A percentile compares a stretch with the other conserved stretches of the same genome.
These are phyloP conservation scores for Perca fluviatilis DNA, from an alignment of 2,113 vertebrate species.

Conservation along the genomic window DNA sequence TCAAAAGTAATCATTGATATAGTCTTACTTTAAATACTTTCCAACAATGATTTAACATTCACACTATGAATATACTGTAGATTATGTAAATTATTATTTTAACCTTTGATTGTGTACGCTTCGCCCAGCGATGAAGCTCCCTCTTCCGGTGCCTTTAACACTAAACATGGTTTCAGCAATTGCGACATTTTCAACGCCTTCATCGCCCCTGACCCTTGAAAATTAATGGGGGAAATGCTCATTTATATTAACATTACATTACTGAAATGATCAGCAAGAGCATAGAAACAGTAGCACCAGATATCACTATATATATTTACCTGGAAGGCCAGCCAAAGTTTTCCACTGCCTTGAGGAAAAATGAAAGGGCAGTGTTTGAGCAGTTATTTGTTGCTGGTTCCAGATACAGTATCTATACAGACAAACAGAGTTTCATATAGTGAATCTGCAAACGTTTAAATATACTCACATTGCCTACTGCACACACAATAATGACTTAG, in stretches of 20 bases:
- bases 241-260: not conserved
- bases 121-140: constrained; percentile 17
- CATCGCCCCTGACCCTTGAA: constrained; percentile 33
- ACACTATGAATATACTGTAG: not conserved
- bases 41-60: not conserved
- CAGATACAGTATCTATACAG: constrained; percentile 37
- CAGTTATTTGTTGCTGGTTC: constrained; percentile 47
- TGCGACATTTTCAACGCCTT: constrained; percentile 34
- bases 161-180: constrained; percentile 23
- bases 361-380: constrained; percentile 30
- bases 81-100: not conserved
- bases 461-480: too few species aligned
- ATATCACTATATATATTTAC: constrained; percentile 13
- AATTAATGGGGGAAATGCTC: not conserved
- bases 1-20: not conserved
- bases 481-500: too few species aligned
- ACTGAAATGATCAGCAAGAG: constrained; percentile 1
- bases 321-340: constrained; percentile 42
- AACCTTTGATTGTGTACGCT: constrained; percentile 29
- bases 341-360: constrained; percentile 40
- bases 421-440: constrained; percentile 9
- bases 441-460: not conserved
- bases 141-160: constrained; percentile 21
- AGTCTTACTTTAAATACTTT: not conserved
- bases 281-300: not conserved